Conservation (phyloP, 2,888 invertebrate genomes). For the Axea sp. region DNA sequence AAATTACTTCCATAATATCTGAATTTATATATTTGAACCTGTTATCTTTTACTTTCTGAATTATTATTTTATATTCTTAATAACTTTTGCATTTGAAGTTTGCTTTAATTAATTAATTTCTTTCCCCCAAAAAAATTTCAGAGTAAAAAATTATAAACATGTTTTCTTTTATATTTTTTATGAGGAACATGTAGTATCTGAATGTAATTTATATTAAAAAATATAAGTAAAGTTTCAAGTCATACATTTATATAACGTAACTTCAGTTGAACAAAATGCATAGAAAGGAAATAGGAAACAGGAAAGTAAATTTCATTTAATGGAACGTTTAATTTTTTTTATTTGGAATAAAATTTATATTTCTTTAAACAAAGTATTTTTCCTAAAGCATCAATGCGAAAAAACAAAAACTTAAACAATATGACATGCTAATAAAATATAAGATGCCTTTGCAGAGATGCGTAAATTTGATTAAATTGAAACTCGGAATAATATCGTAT, state of each 20-base stretch:
- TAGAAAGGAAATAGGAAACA: conserved; percentile 7
- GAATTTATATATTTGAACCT: conserved; percentile 7
- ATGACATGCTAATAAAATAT: conserved; percentile 3
- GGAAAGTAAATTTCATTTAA: conserved; percentile 9
- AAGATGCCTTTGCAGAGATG: no score
- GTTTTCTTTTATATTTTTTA: no score
- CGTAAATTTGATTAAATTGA: conserved; percentile 6
- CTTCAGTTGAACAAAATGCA: conserved; percentile 21
- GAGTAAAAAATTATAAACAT: no score
- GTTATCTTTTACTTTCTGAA: conserved; percentile 1
- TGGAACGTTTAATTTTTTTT: conserved; percentile 7
- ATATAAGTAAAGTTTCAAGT: conserved; percentile 9
- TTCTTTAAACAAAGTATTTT: neutral
- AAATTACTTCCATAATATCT: conserved; percentile 33
- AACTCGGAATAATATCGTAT: no score
- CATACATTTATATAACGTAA: conserved; percentile 25
- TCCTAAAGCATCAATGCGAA: neutral
- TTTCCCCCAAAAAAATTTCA: no score
- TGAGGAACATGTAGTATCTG: no score
- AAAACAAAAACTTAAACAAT: neutral
- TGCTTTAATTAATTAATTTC: no score
- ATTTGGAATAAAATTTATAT: conserved; percentile 11
- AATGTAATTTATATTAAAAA: no score
- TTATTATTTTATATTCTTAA: conserved; percentile 8
- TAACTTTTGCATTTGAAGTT: no score